Evolutionary conservation across 37 sponge, comb jelly and placozoan genomes (phyloP).

Genomic region (Hormiphora californensis): DNA sequence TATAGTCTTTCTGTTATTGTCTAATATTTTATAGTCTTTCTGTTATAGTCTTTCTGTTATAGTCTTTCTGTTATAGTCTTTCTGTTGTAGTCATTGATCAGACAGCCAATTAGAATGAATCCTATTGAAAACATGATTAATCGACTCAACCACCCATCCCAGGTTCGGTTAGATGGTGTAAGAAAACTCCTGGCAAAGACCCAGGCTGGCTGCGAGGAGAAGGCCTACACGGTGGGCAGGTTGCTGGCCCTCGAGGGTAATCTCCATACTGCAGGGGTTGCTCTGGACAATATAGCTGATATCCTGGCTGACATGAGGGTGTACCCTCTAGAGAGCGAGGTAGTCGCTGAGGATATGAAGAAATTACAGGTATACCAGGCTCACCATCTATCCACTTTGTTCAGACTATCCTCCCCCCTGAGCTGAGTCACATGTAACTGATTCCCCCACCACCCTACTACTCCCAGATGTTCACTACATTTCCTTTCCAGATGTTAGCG

Average conservation of each 20-base stretch:
- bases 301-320: conserved; percentile 15
- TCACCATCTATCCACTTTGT: not conserved
- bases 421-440: not conserved
- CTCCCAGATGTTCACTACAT: not conserved
- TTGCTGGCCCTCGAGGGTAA: not conserved
- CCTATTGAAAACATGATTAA: too few relatives aligned
- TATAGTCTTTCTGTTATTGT: too few relatives aligned
- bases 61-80: too few relatives aligned
- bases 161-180: not conserved
- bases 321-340: not conserved
- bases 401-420: not conserved
- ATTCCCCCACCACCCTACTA: not conserved
- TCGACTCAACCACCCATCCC: not conserved
- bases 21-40: too few relatives aligned
- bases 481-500: conserved; percentile 31
- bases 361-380: not conserved
- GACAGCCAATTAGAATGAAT: too few relatives aligned
- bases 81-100: too few relatives aligned
- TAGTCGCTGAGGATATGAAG: not conserved
- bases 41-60: too few relatives aligned
- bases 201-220: not conserved
- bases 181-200: not conserved
- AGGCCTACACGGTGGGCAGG: not conserved
- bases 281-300: conserved; percentile 10
- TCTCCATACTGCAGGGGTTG: not conserved